Evolutionary conservation across 2,888 invertebrate genomes (phyloP).

Genomic region (Neoaliturus tenellus): DNA sequence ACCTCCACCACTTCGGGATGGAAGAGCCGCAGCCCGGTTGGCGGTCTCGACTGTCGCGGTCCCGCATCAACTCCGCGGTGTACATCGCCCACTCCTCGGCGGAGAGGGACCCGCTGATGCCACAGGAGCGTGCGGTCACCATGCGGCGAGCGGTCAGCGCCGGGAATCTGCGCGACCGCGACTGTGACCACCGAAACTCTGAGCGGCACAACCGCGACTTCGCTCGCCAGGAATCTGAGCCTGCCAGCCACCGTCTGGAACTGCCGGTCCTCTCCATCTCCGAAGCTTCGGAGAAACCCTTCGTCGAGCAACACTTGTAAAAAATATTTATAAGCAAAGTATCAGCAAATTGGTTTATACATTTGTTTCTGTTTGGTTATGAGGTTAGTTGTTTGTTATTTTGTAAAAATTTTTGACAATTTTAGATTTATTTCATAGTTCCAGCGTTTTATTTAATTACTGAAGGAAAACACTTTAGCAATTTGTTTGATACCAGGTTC

Average conservation of each 20-base stretch:
- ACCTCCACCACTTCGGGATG: conserved; percentile 72
- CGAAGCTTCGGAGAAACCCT: conserved; percentile 23
- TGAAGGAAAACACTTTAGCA: no score
- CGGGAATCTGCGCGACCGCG: not conserved
- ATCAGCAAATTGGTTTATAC: not conserved
- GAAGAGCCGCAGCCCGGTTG: conserved; percentile 59
- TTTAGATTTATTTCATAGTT: no score
- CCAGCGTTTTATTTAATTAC: no score
- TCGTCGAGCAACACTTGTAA: conserved; percentile 36
- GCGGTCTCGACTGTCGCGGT: conserved; percentile 73
- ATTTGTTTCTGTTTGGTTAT: not conserved
- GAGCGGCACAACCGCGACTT: not conserved
- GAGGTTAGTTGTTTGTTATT: no score
- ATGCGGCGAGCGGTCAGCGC: conserved; percentile 2
- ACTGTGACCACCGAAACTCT: not conserved
- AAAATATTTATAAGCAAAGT: no score
- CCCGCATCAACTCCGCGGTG: conserved; percentile 90
- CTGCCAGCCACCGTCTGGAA: not conserved
- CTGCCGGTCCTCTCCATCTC: conserved; percentile 28
- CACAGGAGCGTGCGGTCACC: not conserved
- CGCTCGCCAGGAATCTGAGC: conserved; percentile 14
- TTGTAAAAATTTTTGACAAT: no score
- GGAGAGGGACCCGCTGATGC: conserved; percentile 73
- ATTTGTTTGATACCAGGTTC: no score
- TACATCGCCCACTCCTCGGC: conserved; percentile 78